Evolutionary conservation across 2,113 vertebrate genomes (phyloP).

Genomic region (Craseonycteris thonglongyai): DNA sequence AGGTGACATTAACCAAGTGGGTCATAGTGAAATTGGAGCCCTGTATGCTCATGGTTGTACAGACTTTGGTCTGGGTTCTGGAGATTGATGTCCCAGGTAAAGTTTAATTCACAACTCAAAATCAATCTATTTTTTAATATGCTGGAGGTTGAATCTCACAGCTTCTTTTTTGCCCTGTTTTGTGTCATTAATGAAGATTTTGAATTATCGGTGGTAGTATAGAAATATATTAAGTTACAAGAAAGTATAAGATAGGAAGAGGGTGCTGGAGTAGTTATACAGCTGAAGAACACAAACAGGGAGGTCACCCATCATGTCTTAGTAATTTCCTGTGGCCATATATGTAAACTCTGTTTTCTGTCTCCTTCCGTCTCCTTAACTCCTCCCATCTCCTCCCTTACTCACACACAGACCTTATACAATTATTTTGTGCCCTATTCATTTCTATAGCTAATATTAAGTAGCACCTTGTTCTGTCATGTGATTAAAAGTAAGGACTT

Average conservation of each 20-base stretch:
- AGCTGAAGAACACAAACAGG: not conserved
- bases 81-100: not conserved
- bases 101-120: constrained; percentile 24
- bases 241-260: not conserved
- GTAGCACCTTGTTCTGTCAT: not conserved
- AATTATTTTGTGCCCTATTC: not conserved
- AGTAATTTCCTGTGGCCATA: not conserved
- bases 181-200: not conserved
- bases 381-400: not conserved
- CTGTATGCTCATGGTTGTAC: not conserved
- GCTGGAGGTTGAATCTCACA: not conserved
- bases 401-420: not conserved
- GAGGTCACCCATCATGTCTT: not conserved
- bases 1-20: not conserved
- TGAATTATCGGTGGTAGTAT: not conserved
- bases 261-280: not conserved
- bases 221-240: not conserved
- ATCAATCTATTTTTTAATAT: not conserved
- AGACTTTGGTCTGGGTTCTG: not conserved
- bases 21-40: constrained; percentile 4
- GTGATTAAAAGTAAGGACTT: not conserved
- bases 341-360: not conserved
- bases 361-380: not conserved
- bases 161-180: not conserved
- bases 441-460: not conserved